Evolutionary conservation across 2,888 invertebrate species (phyloP).

Genomic region (Drosophila greeni): DNA sequence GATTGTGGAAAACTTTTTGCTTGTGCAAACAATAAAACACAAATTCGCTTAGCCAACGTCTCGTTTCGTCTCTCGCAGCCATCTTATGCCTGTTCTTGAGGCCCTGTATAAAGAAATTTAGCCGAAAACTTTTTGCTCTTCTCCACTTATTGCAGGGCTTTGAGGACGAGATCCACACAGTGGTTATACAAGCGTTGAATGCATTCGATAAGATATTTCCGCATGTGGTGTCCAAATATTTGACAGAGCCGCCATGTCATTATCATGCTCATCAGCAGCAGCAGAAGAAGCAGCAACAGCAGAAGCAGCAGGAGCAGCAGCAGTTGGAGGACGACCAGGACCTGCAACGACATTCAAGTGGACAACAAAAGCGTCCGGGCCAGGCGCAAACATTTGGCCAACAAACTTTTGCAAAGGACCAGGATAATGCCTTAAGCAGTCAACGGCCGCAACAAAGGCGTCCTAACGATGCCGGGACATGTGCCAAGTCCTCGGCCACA

Average conservation of each 20-base stretch:
- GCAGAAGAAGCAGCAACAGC: constrained; percentile 40
- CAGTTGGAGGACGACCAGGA: constrained; percentile 43
- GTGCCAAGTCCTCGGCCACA: constrained; percentile 62
- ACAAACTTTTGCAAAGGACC: constrained; percentile 65
- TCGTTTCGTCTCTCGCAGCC: constrained; percentile 42
- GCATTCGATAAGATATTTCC: constrained; percentile 79
- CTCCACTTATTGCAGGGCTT: constrained; percentile 74
- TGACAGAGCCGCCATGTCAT: constrained; percentile 74
- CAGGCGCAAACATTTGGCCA: constrained; percentile 69
- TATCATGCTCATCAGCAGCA: constrained; percentile 68
- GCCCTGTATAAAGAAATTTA: constrained; percentile 61
- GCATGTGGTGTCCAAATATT: constrained; percentile 78
- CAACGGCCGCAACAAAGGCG: constrained; percentile 59
- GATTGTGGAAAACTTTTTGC: constrained; percentile 65
- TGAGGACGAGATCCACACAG: constrained; percentile 79
- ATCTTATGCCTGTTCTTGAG: constrained; percentile 53
- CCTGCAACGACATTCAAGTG: constrained; percentile 62
- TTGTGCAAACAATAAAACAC: constrained; percentile 75
- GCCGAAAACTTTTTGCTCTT: constrained; percentile 48
- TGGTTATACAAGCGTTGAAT: constrained; percentile 79
- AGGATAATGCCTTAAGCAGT: constrained; percentile 72
- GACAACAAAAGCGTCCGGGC: constrained; percentile 63
- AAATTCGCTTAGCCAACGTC: constrained; percentile 66
- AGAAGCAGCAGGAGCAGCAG: constrained; percentile 46
- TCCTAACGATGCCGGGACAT: constrained; percentile 67